Evolutionary conservation across 64 coral and sea anemone species (phyloP), one percentile per base, ranked within the genome.

Genomic region (Porites australiensis): DNA sequence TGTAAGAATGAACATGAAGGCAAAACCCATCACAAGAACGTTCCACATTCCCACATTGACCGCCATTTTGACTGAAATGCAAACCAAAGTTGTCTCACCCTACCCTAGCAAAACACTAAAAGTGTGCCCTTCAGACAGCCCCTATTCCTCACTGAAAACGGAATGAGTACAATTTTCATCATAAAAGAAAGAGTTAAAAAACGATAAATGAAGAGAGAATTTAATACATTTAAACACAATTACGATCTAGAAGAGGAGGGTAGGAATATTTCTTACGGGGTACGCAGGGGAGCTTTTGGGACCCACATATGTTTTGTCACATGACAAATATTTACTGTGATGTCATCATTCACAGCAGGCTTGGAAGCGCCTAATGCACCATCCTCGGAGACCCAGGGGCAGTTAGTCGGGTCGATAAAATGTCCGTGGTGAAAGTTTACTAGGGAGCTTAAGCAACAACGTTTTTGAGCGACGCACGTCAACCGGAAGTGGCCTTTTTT

Each of bases 1-100:
- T 63, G 98, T 99, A 77, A 99, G 96, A 53, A 99, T 94, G 43
- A 99, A 94, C 98, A 99, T 99, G 50, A 99, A 99, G 19, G 98
- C 88, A 22, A 96, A 87, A 3, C 98, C 98, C 77, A 99, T 78
- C 23, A 99, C 77, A 54, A 99, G 75, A 10, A 99, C 88, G 37
- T 99, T 99, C 72, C 87, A 96, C 78, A 94, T 83, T 68, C 88
- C 78, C 22, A 98, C 98, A 58, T 94, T 85, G 50, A 79, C 71
- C 91, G 95, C 92, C 95, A 98, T 98, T 13, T 97, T 97, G 92
- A 13, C 73, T 50, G 47, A 47, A 51, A 50, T 4, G 27, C 27
- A 12, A 15, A 22, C 16, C 4, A 45, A 3, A 13, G 2, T 64
- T 8, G 0, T 12, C 63, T 66, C 9, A 69, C 44, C 5, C 63